Percentiles rank a stretch among this genome's conserved stretches.
phyloP scores from a whole-genome alignment of 2,797 vertebrate genomes.

The Glossophaga mutica region DNA sequence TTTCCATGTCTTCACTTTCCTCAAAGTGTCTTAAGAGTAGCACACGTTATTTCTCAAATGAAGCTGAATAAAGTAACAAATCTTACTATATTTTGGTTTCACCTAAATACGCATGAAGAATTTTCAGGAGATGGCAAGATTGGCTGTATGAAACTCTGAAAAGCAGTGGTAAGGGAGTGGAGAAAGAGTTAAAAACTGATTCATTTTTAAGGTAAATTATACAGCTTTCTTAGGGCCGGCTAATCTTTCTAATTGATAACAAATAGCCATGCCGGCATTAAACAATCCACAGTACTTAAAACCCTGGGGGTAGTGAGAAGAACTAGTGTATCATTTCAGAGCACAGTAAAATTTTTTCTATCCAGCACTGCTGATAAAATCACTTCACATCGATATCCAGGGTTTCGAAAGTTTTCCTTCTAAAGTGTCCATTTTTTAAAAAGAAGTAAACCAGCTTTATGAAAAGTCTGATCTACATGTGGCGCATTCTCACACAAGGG shows the following conservation, averaged over 20 bases:
- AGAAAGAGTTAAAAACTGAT: background rate
- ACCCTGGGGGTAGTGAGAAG: background rate
- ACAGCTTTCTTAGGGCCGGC: background rate
- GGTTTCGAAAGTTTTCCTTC: background rate
- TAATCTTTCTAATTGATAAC: background rate
- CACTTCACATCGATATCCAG: background rate
- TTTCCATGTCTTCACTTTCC: background rate
- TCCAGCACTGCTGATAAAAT: background rate
- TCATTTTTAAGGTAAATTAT: background rate
- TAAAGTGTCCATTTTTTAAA: background rate
- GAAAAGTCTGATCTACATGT: background rate
- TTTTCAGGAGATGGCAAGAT: background rate
- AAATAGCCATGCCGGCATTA: background rate
- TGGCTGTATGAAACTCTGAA: background rate
- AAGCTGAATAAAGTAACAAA: background rate
- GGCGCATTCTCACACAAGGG: background rate
- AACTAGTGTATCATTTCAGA: background rate
- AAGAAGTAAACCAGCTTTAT: background rate
- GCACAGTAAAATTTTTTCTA: background rate
- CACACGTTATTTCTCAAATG: background rate
- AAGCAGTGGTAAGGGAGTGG: background rate
- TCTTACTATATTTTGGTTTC: background rate
- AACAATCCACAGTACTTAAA: background rate
- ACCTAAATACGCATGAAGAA: background rate
- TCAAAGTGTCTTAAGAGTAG: background rate